Base-by-base conservation (phyloP, 2,797 vertebrate genomes). In the Erpetoichthys calabaricus region DNA sequence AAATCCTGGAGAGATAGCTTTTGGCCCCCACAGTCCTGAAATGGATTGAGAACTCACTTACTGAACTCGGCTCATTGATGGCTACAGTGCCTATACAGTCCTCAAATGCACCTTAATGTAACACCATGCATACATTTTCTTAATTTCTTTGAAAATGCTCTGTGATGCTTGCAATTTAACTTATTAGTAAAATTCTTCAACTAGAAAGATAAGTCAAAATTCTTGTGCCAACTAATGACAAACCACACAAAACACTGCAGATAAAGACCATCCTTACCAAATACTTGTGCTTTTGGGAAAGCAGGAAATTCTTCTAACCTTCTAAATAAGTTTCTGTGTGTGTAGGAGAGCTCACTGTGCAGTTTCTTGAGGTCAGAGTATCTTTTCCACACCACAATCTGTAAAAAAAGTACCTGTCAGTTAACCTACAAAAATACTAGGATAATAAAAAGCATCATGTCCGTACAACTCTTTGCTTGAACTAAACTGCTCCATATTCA, bases 311-410 rank as follows among this genome's bases (percentile, higher is more conserved):
- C 91, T 69, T 94, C 91, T 10, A 81, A 72, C 47, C 85, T 76
- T 8, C 91, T 81, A 72, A 95, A 95, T 59, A 95, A 84, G 74
- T 95, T 93, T 58, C 87, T 83, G 68, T 95, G 92, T 1, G 87
- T 93, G 68, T 89, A 93, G 51, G 87, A 83, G 72, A 95, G 65
- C 70, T 95, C 92, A 5, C 85, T 83, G 0, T 95, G 90, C 49
- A 95, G 85, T 75, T 91, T 92, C 72, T 90, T 91, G 63, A 95
- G 80, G 74, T 95, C 92, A 0, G 88, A 88, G 70, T 90, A 95
- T 53, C 92, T 82, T 68, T 80, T 87, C 91, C 90, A 94, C 57
- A 90, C 80, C 3, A 86, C 80, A 64, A 94, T 82, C 86, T 88
- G 57, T 47, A 57, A 45, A 56, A 58, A n/a, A 6, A 63, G 56